Evolutionary conservation across 30 jellyfish, hydroid and myxozoan genomes (phyloP), one percentile per base, ranked within the genome.

Genomic region (Aurelia sp.): DNA sequence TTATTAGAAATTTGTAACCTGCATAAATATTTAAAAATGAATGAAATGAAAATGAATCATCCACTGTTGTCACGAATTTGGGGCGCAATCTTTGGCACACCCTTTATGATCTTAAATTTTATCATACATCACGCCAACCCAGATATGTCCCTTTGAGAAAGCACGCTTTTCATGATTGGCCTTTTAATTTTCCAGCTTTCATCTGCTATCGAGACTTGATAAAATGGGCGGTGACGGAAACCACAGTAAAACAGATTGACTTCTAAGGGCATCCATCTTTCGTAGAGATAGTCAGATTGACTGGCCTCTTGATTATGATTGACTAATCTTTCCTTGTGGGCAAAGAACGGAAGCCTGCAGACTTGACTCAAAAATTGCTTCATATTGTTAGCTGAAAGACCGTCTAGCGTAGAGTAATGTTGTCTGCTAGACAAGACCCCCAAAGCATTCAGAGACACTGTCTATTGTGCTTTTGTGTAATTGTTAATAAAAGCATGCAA

Each of bases 181-280:
- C 2, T 44, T 16, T 44, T 44, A 16, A 7, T 44, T 10, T 76
- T 76, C 35, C 66, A 76, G 86, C 37, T 76, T 62, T 53, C 86
- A 19, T 76, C 66, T 22, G 51, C 86, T 30, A 76, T 21, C 62
- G 66, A 58, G 76, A 58, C 44, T 60, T 37, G 68, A 59, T 41
- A 74, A 33, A 40, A 76, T 77, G 68, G 86, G 86, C 86, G 86
- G 86, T 58, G 86, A 76, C 86, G 86, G 86, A 76, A 76, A 76
- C 86, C 86, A 59, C 86, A 76, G 13, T 18, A 44, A 64, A 64
- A 19, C 17, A 20, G 18, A 37, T 64, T 2, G 55, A 44, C 0
- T 64, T 20, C 22, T 21, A 21, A 21, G 53, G 41, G 74, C 74
- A 52, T 21, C 20, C 52, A 64, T 64, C 33, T 21, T 37, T 13